Base-by-base conservation (phyloP, 1,140 invertebrate genomes). In the Zelostemma sp. region DNA sequence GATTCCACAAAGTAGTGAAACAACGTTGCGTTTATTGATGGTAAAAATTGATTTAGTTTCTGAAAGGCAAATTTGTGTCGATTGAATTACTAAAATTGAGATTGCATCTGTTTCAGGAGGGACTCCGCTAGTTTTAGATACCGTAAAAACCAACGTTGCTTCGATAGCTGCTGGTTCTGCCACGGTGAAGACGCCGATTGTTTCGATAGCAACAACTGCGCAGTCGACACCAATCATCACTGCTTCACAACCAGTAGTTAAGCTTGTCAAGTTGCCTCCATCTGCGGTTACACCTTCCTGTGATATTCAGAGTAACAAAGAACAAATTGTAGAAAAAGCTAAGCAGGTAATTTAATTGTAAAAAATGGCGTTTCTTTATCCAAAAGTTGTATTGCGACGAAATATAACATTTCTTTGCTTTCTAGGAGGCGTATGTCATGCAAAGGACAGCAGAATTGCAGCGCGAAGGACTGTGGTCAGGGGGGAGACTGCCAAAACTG, bases 391-490 rank as follows among this genome's bases (percentile, higher is more conserved):
- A n/a, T n/a, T n/a, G n/a, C n/a, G n/a, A n/a, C n/a, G n/a, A n/a
- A 28, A 28, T 28, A 8, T 28, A 8, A 28, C 25, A 28, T 60
- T 68, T 38, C 14, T 66, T 59, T 62, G 9, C 40, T 58, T 59
- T 68, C 41, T 53, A 88, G 87, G 97, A 99, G 87, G 96, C 96
- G 9, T 93, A 95, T 84, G 94, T 98, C 25, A 92, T 98, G 87
- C 93, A 96, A 80, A 90, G 96, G 78, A 93, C 98, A 73, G 88
- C 90, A 16, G 95, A 97, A 86, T 86, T 93, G 74, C 95, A 93
- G 83, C 92, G 90, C 72, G 93, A 97, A 77, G 97, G 97, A 18
- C 86, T 98, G 71, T 99, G 97, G 97, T 92, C 95, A 41, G 93
- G 96, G 78, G 91, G 93, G 80, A 88, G 96, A 67, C 87, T 99